phyloP scores from a whole-genome alignment of 1,140 invertebrate genomes.

The Lepidurus couesii region DNA sequence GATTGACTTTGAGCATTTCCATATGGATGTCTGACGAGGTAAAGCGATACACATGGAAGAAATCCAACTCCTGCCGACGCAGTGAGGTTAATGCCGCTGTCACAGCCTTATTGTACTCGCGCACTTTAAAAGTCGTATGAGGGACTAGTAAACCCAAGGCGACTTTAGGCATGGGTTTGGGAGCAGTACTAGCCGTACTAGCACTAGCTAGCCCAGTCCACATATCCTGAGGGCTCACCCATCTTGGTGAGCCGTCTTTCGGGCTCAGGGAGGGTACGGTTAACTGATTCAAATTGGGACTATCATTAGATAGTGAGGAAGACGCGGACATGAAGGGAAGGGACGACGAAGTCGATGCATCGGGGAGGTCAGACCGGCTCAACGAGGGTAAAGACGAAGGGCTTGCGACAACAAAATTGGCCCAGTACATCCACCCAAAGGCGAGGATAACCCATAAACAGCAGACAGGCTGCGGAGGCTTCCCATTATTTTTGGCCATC shows the following conservation, averaged over 20 bases:
- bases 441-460: too few relatives aligned
- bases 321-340: neutral
- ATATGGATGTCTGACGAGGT: constrained; percentile 55
- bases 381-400: neutral
- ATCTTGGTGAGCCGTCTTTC: neutral
- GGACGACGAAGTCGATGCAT: too few relatives aligned
- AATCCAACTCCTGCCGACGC: constrained; percentile 49
- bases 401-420: neutral
- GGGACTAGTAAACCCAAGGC: constrained; percentile 62
- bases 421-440: neutral
- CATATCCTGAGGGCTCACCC: neutral
- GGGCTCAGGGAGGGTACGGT: neutral
- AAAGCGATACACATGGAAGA: constrained; percentile 58
- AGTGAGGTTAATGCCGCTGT: constrained; percentile 51
- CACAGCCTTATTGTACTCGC: constrained; percentile 62
- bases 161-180: constrained; percentile 35
- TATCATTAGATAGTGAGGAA: neutral
- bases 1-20: constrained; percentile 63
- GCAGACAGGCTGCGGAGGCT: too few relatives aligned
- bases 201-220: neutral
- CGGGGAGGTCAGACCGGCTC: constrained; percentile 3
- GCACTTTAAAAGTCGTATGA: constrained; percentile 63
- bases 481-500: too few relatives aligned
- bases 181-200: neutral
- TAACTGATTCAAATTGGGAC: neutral